These are phyloP conservation scores for Sceloporus undulatus DNA, from an alignment of 2,113 vertebrate genomes.

Conservation along the genomic window DNA sequence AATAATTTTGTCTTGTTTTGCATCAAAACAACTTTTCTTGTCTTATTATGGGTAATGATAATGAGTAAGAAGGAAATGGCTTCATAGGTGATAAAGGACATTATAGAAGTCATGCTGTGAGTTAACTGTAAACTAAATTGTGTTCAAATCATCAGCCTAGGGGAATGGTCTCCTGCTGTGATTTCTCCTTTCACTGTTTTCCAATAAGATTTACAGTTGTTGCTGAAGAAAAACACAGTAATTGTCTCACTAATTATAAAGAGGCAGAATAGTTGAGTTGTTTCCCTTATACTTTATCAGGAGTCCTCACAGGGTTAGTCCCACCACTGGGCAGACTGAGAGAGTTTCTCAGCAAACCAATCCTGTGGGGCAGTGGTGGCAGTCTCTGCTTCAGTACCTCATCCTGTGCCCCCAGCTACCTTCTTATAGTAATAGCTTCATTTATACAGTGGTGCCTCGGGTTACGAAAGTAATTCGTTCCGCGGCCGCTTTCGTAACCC, in stretches of 20 bases:
- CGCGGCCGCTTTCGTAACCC: too few species aligned
- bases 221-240: slow-evolving; percentile 53
- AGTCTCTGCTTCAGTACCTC: too few species aligned
- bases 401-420: too few species aligned
- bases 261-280: slow-evolving; percentile 30
- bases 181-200: slow-evolving; percentile 50
- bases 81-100: slow-evolving; percentile 61
- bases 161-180: slow-evolving; percentile 48
- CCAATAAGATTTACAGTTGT: slow-evolving; percentile 52
- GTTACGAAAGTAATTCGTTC: too few species aligned
- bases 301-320: neutral
- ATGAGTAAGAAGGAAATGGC: slow-evolving; percentile 57
- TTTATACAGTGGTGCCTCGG: too few species aligned
- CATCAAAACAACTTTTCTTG: slow-evolving; percentile 57
- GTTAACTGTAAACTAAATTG: slow-evolving; percentile 59
- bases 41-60: slow-evolving; percentile 48
- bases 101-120: slow-evolving; percentile 56
- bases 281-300: neutral
- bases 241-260: slow-evolving; percentile 36
- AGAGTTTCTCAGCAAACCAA: neutral
- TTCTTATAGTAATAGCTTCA: too few species aligned
- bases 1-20: slow-evolving; percentile 51
- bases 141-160: slow-evolving; percentile 54
- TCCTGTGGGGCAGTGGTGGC: too few species aligned
- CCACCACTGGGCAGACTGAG: neutral